Conservation (phyloP, 2,888 invertebrate genomes). For the Thecophora atra region DNA sequence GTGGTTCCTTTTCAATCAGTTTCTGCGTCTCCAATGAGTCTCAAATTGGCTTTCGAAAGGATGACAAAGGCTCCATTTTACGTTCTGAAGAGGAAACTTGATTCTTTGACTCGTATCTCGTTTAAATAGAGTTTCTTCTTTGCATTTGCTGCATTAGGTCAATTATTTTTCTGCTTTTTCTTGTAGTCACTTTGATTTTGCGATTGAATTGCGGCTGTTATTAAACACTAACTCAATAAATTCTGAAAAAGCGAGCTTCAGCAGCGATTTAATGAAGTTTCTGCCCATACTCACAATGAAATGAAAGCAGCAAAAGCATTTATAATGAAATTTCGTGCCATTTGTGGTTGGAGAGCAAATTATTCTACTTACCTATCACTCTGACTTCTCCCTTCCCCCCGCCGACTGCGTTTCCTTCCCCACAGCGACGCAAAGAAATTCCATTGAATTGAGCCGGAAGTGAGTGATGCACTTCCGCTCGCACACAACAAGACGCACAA, state of each 20-base stretch:
- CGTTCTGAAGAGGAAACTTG: too few relatives aligned
- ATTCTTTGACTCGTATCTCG: too few relatives aligned
- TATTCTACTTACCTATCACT: not conserved
- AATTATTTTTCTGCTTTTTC: not conserved
- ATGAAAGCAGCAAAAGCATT: not conserved
- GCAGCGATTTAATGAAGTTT: conserved; percentile 8
- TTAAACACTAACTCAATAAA: conserved; percentile 18
- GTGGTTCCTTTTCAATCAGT: too few relatives aligned
- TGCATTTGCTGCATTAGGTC: too few relatives aligned
- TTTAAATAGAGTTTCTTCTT: too few relatives aligned
- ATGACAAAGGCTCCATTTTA: too few relatives aligned
- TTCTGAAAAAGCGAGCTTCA: not conserved
- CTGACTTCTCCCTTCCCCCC: too few relatives aligned
- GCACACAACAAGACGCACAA: not conserved
- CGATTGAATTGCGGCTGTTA: conserved; percentile 12
- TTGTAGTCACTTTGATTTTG: conserved; percentile 4
- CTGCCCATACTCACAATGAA: not conserved
- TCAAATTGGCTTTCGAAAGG: too few relatives aligned
- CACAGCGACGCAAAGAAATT: not conserved
- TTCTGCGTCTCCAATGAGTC: too few relatives aligned
- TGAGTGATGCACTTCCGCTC: conserved; percentile 44
- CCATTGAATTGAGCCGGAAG: conserved; percentile 42
- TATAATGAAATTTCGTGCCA: conserved; percentile 31
- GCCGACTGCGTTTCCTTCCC: too few relatives aligned
- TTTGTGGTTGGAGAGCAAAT: conserved; percentile 8